phyloP scores from a whole-genome alignment of 2,113 vertebrate species.

The Tursiops truncatus region DNA sequence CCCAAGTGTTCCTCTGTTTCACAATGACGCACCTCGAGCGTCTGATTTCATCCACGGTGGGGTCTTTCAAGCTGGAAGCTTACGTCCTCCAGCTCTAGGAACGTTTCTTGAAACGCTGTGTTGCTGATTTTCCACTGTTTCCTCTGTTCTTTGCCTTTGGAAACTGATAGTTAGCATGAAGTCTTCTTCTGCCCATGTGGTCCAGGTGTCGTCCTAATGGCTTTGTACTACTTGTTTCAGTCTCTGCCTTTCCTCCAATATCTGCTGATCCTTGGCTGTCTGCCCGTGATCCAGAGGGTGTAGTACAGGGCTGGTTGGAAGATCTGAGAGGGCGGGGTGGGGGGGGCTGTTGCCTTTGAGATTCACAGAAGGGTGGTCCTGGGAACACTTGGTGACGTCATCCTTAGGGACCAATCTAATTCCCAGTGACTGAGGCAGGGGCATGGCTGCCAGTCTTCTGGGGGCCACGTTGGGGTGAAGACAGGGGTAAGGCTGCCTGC shows the following conservation, averaged over 20 bases:
- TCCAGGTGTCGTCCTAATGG: neutral
- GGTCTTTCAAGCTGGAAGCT: neutral
- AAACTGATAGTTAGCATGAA: too few species aligned
- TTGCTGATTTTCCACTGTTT: neutral
- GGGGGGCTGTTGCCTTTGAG: neutral
- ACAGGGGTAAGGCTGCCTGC: neutral
- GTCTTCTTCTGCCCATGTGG: fast-evolving
- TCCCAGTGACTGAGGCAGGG: neutral
- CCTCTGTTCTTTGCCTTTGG: neutral
- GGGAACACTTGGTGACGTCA: fast-evolving
- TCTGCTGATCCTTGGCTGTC: neutral
- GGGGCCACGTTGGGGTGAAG: neutral
- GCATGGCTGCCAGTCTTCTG: neutral
- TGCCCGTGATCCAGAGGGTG: fast-evolving
- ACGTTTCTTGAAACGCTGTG: neutral
- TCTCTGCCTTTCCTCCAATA: neutral
- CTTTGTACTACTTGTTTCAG: neutral
- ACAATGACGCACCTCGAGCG: fast-evolving
- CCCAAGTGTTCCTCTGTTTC: neutral
- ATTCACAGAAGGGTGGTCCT: neutral
- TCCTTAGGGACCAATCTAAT: neutral
- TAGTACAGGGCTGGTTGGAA: neutral
- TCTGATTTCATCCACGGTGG: neutral
- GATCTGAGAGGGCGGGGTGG: neutral
- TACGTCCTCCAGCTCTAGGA: neutral